phyloP scores from a whole-genome alignment of 2,797 vertebrate genomes.

The Cossypha dichroa region DNA sequence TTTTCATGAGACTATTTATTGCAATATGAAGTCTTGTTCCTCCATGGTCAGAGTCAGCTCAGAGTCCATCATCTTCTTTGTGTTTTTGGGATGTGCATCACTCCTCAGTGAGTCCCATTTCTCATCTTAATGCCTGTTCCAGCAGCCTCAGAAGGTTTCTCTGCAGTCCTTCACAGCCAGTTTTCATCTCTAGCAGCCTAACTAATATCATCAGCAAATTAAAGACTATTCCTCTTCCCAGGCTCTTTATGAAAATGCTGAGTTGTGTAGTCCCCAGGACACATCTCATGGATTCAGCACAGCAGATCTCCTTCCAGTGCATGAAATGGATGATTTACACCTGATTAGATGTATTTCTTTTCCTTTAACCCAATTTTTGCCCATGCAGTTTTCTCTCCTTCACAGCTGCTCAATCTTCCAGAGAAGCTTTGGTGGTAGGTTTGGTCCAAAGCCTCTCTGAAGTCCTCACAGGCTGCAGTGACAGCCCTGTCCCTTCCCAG shows the following conservation, averaged over 20 bases:
- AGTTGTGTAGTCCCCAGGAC: neutral
- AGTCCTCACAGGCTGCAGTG: neutral
- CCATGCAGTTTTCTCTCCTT: neutral
- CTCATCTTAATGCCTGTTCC: slow-evolving; percentile 15
- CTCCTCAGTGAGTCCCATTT: neutral
- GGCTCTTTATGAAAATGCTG: slow-evolving; percentile 1
- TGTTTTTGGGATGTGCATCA: slow-evolving; percentile 13
- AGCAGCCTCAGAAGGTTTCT: slow-evolving; percentile 3
- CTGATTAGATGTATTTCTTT: neutral
- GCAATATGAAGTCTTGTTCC: slow-evolving; percentile 30
- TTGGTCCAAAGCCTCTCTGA: neutral
- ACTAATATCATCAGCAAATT: neutral
- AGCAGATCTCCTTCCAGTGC: neutral
- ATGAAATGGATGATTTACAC: neutral
- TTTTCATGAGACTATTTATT: slow-evolving; percentile 60
- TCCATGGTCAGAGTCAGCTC: slow-evolving; percentile 22
- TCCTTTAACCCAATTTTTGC: neutral
- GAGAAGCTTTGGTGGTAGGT: neutral
- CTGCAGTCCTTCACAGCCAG: slow-evolving; percentile 9
- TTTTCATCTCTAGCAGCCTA: neutral
- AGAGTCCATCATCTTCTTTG: slow-evolving; percentile 44
- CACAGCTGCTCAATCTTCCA: neutral
- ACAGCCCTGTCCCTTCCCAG: neutral
- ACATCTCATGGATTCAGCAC: neutral
- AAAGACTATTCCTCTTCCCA: neutral